Evolutionary conservation across 2,113 vertebrate genomes (phyloP).

Genomic region (Cottus gobio): DNA sequence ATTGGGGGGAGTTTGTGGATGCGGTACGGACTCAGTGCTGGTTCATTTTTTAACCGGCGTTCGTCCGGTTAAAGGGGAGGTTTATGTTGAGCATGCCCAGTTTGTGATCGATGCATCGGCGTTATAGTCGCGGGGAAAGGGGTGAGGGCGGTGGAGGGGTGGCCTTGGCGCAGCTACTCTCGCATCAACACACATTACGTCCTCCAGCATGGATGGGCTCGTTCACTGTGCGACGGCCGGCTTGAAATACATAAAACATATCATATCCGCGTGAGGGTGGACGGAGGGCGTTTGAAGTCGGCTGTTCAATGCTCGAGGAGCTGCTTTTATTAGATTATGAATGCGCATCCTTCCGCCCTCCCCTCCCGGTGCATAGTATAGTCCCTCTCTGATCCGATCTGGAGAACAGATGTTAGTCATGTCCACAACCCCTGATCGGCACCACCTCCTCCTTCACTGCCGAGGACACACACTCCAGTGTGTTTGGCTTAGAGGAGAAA

Average conservation of each 20-base stretch:
- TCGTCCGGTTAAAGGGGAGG: background rate
- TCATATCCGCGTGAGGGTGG: too few species aligned
- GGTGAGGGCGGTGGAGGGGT: background rate
- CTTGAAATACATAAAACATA: too few species aligned
- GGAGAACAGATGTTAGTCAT: background rate
- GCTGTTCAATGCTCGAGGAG: conserved; percentile 37
- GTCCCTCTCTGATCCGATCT: conserved; percentile 41
- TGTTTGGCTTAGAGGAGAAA: background rate
- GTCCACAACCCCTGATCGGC: background rate
- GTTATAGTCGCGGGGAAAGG: background rate
- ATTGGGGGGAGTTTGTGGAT: conserved; percentile 39
- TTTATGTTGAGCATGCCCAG: background rate
- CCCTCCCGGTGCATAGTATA: background rate
- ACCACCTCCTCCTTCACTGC: background rate
- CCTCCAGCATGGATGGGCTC: conserved; percentile 47
- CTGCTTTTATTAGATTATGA: conserved; percentile 73
- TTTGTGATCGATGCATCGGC: conserved; percentile 1
- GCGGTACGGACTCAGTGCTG: conserved; percentile 3
- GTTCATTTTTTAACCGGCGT: background rate
- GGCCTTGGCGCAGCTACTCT: conserved; percentile 54
- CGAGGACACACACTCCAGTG: too few species aligned
- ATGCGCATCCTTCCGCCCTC: conserved; percentile 73
- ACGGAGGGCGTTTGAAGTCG: conserved; percentile 4
- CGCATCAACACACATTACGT: conserved; percentile 54
- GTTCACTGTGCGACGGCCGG: too few species aligned